These are phyloP conservation scores for Shargacucullia verbasci DNA, from an alignment of 2,888 invertebrate genomes.

Conservation along the genomic window DNA sequence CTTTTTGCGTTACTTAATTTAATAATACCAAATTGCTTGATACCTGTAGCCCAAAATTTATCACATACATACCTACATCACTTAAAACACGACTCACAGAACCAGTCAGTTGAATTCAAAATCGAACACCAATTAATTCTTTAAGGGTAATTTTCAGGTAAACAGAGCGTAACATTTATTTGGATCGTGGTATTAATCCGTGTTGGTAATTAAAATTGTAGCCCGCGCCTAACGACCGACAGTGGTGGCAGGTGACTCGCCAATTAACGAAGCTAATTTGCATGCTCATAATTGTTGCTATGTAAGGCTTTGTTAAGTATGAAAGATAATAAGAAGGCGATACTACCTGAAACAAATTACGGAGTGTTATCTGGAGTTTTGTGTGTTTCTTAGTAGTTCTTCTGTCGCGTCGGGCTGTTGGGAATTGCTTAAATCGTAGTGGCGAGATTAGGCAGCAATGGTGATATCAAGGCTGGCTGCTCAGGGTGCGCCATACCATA, in stretches of 20 bases:
- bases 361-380: no score
- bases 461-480: no score
- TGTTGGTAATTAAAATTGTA: conserved; percentile 54
- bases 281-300: conserved; percentile 48
- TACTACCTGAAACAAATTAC: conserved; percentile 1
- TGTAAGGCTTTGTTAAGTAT: conserved; percentile 30
- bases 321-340: conserved; percentile 14
- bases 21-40: no score
- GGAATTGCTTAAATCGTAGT: no score
- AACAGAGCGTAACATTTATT: conserved; percentile 53
- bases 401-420: no score
- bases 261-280: conserved; percentile 52
- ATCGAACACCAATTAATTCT: conserved; percentile 33
- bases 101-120: background rate
- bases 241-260: conserved; percentile 39
- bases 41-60: no score
- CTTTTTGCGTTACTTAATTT: no score
- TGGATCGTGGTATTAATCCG: conserved; percentile 49
- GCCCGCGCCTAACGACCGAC: conserved; percentile 43
- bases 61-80: no score
- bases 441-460: no score
- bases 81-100: no score
- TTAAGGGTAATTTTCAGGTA: conserved; percentile 39
- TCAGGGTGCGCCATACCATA: no score
- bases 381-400: no score